These are phyloP conservation scores for Atherinosoma microstoma DNA, from an alignment of 2,797 vertebrate species.

Conservation along the genomic window DNA sequence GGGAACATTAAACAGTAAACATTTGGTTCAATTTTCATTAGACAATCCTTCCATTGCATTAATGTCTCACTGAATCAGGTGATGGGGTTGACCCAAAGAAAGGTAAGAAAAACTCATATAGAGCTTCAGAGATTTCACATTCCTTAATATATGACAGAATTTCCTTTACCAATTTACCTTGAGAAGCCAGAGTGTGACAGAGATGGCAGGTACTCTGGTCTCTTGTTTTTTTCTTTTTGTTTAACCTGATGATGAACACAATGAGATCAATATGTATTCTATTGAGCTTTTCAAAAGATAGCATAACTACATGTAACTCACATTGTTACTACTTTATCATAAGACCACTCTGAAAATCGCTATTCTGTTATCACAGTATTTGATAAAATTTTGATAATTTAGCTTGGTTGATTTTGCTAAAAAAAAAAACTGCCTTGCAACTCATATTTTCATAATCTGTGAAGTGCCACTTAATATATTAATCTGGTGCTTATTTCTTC, in stretches of 20 bases:
- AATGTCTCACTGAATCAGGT: neutral
- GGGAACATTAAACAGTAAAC: neutral
- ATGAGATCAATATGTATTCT: neutral
- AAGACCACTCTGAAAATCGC: neutral
- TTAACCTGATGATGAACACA: neutral
- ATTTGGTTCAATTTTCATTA: neutral
- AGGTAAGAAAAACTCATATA: neutral
- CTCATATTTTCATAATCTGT: neutral
- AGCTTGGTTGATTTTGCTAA: too few species aligned
- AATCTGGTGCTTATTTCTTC: neutral
- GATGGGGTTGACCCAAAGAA: slow-evolving; percentile 2
- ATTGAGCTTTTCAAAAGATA: neutral
- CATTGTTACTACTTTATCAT: neutral
- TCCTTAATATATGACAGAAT: neutral
- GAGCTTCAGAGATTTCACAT: neutral
- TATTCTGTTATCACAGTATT: neutral
- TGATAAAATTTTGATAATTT: neutral
- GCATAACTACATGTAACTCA: too few species aligned
- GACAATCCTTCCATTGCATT: too few species aligned
- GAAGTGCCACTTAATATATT: neutral
- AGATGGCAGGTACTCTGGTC: neutral
- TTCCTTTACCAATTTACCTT: neutral
- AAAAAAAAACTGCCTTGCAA: neutral
- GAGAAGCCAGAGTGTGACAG: neutral
- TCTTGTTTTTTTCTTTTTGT: neutral